phyloP scores from a whole-genome alignment of 2,888 invertebrate genomes.

The Agrochola lota region DNA sequence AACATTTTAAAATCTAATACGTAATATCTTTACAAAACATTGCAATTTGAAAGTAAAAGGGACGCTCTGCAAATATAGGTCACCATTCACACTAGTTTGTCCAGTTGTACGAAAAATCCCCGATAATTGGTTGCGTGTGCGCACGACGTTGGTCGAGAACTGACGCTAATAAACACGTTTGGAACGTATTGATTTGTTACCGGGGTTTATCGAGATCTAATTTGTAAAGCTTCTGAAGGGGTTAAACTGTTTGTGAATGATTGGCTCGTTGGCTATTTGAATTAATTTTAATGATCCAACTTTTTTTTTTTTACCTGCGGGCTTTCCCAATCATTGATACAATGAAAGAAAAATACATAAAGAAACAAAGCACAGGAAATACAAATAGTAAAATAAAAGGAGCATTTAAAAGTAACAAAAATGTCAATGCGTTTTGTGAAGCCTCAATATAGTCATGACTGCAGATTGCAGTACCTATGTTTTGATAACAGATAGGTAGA shows the following conservation, averaged over 20 bases:
- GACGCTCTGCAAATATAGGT: conserved; percentile 50
- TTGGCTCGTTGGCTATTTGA: conserved; percentile 12
- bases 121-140: conserved; percentile 68
- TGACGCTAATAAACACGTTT: conserved; percentile 70
- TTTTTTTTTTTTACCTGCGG: too few species aligned
- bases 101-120: conserved; percentile 63
- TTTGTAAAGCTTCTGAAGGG: conserved; percentile 54
- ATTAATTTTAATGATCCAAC: conserved; percentile 2
- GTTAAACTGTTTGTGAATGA: conserved; percentile 50
- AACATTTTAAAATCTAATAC: conserved; percentile 9
- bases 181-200: conserved; percentile 67
- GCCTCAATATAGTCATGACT: too few species aligned
- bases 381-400: too few species aligned
- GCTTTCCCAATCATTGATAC: too few species aligned
- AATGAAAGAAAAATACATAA: too few species aligned
- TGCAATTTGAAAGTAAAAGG: conserved; percentile 64
- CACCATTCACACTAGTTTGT: conserved; percentile 57
- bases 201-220: conserved; percentile 51
- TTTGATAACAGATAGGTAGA: too few species aligned
- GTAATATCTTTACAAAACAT: conserved; percentile 20
- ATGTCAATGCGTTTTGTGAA: too few species aligned
- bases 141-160: conserved; percentile 62
- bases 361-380: too few species aligned
- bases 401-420: too few species aligned
- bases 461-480: too few species aligned